Evolutionary conservation across 2,113 vertebrate genomes (phyloP), one percentile per base, ranked within the genome.

Genomic region (Aphyosemion australe): DNA sequence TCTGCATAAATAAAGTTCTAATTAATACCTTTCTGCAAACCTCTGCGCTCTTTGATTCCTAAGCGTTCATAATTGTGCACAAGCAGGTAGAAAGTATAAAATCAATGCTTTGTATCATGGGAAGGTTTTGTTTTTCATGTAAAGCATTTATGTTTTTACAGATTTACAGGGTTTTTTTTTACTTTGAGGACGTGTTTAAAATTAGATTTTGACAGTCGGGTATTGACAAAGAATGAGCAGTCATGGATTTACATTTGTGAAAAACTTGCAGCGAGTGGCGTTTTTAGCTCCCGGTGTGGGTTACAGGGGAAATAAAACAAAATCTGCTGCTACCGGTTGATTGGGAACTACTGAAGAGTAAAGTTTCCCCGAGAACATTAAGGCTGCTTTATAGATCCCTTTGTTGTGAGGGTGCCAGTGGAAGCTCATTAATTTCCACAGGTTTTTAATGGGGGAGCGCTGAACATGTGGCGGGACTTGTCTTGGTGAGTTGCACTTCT

Each of bases 1-100:
- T 92, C 90, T 92, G 89, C 92, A 94, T 93, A 93, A 92, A 93
- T 93, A 92, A 94, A 93, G 87, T 91, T 91, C 85, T 91, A 93
- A 93, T 93, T 93, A 92, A 92, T 93, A 92, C 87, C 89, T 92
- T 79, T 91, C 82, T 88, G 88, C 85, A 92, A 91, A 91, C 85
- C 85, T 86, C 86, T 63, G 79, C 80, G 84, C 84, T 90, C 82
- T 91, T 91, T 89, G 88, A 89, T 88, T 88, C 86, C 83, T 81
- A 90, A 89, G 84, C 84, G 83, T 82, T 90, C 74, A 74, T 90
- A 90, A 91, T 89, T 90, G 89, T 86, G 78, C 82, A 89, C 89
- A 83, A 84, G 79, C 82, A 88, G 89, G 88, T 88, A 83, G 66
- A 89, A 88, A 61, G 75, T 61, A 84, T 69, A 70, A 48, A 90